Conservation (phyloP, 2,113 vertebrate species). For the Ictidomys tridecemlineatus region DNA sequence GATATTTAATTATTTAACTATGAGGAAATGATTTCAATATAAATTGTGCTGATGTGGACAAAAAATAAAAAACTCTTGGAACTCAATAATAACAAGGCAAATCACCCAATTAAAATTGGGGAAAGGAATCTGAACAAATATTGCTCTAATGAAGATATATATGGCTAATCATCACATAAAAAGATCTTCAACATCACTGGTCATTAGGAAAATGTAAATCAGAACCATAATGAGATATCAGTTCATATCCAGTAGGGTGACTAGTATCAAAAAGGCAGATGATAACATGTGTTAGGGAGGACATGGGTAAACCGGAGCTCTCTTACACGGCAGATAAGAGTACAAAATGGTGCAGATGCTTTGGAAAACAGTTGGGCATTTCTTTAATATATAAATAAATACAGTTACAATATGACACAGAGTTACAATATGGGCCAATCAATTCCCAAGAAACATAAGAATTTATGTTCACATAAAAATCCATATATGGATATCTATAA, state of each 20-base stretch:
- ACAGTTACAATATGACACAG: neutral
- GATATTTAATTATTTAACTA: constrained; percentile 1
- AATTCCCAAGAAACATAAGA: neutral
- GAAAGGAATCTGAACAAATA: neutral
- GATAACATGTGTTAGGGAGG: neutral
- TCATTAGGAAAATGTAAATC: neutral
- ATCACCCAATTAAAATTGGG: neutral
- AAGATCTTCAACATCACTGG: neutral
- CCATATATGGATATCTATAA: neutral
- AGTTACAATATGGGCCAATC: neutral
- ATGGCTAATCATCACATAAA: neutral
- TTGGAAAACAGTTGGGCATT: neutral
- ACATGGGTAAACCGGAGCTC: neutral
- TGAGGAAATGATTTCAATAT: constrained; percentile 1
- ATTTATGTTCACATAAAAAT: neutral
- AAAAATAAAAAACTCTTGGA: neutral
- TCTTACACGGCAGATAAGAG: neutral
- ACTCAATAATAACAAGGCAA: neutral
- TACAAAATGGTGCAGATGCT: neutral
- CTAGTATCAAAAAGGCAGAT: neutral
- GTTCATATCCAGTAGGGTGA: neutral
- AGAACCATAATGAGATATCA: neutral
- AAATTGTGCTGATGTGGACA: neutral
- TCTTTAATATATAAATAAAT: neutral
- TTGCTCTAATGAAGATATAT: neutral